These are phyloP conservation scores for Nymphalis polychloros DNA, from an alignment of 2,888 invertebrate genomes.

Conservation along the genomic window DNA sequence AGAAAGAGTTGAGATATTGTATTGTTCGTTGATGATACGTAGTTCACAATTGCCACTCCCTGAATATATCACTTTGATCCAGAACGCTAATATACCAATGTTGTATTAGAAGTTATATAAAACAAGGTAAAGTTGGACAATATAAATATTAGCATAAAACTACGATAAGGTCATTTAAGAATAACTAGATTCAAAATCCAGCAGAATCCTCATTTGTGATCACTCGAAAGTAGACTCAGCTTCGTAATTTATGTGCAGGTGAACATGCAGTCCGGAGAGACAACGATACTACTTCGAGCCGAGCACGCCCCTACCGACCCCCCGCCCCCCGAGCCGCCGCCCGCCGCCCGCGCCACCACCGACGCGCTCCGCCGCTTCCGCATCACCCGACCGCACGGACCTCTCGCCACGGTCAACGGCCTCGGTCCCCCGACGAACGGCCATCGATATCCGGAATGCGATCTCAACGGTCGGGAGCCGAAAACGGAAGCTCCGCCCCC, in stretches of 20 bases:
- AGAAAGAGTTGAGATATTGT: no score
- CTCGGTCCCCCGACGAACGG: slow-evolving; percentile 30
- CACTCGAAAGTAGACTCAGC: no score
- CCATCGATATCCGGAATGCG: slow-evolving; percentile 11
- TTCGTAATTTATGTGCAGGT: slow-evolving; percentile 48
- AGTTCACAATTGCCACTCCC: no score
- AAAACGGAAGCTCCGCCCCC: slow-evolving; percentile 33
- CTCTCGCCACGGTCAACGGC: slow-evolving; percentile 21
- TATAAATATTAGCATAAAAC: no score
- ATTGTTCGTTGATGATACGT: no score
- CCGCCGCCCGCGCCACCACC: slow-evolving; percentile 35
- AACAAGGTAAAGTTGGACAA: no score
- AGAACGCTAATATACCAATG: no score
- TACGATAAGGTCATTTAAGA: no score
- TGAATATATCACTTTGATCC: no score
- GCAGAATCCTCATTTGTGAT: no score
- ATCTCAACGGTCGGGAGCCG: slow-evolving; percentile 11
- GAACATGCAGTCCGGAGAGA: slow-evolving; percentile 56
- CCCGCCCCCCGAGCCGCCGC: slow-evolving; percentile 40
- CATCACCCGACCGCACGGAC: slow-evolving; percentile 36
- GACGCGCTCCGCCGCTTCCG: slow-evolving; percentile 41
- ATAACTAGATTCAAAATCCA: no score
- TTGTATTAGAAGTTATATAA: no score
- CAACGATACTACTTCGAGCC: slow-evolving; percentile 64
- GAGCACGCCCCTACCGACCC: slow-evolving; percentile 57